Evolutionary conservation across 2,113 vertebrate species (phyloP), one percentile per base, ranked within the genome.

Genomic region (Apus apus): DNA sequence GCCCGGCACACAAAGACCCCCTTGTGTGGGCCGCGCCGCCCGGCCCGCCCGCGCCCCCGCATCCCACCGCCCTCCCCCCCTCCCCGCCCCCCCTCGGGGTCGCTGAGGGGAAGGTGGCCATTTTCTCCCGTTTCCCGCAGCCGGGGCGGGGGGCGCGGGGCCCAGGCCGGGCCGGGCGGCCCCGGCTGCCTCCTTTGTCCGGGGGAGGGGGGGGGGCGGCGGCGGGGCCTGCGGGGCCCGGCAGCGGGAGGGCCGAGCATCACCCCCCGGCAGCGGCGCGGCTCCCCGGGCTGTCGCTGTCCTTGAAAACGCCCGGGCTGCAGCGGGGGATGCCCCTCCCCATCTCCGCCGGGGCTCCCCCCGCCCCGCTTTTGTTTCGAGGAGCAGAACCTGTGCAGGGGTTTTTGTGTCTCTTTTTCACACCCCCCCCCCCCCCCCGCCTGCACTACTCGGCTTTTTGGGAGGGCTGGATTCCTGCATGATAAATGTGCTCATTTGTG

Each of bases 401-500:
- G 3, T 27, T 53, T 54, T 27, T 53, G 6, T 2, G 29, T 45
- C 66, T 45, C 4, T 22, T 11, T 15, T 23, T 20, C n/a, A n/a
- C n/a, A n/a, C n/a, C n/a, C n/a, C n/a, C n/a, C n/a, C n/a, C n/a
- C n/a, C n/a, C n/a, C n/a, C n/a, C n/a, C n/a, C n/a, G n/a, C n/a
- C 22, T 3, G 46, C 46, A 22, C 34, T 34, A 34, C 56, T 27
- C 40, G 43, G 36, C 51, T 71, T 75, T 75, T 71, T 6, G 81
- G 85, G 80, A 89, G 80, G 9, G 76, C 80, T 91, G 87, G 89
- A 90, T 90, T 96, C 91, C 93, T 88, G 87, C 86, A 88, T 96
- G 93, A 56, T 60, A 77, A 88, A 90, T 70, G 72, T 7, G 83
- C 89, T 94, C 75, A 61, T 96, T 94, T 71, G 87, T 53, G 77